Conservation (phyloP, 1,140 invertebrate species). For the Lycorma delicatula region DNA sequence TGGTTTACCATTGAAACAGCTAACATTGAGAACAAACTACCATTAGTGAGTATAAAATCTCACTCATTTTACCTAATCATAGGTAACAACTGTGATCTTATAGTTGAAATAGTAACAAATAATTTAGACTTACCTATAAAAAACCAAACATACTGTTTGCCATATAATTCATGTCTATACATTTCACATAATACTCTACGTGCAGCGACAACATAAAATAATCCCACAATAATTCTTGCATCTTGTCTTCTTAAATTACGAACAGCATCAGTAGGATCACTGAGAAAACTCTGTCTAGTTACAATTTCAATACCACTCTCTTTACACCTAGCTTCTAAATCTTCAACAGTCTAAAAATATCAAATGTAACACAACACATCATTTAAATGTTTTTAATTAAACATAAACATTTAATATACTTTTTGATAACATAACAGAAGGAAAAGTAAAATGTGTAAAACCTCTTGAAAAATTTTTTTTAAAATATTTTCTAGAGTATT, state of each 20-base stretch:
- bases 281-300: slow-evolving; percentile 92
- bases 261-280: slow-evolving; percentile 93
- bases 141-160: slow-evolving; percentile 97
- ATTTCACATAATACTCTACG: slow-evolving; percentile 93
- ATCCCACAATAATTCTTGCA: slow-evolving; percentile 92
- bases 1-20: too few relatives aligned
- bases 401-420: too few relatives aligned
- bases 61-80: too few relatives aligned
- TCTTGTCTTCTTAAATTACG: slow-evolving; percentile 87
- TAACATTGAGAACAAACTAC: too few relatives aligned
- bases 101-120: too few relatives aligned
- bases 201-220: slow-evolving; percentile 97
- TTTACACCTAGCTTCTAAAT: slow-evolving; percentile 90
- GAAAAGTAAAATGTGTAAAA: too few relatives aligned
- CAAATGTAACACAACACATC: background rate
- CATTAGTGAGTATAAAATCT: too few relatives aligned
- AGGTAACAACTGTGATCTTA: too few relatives aligned
- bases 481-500: too few relatives aligned
- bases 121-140: slow-evolving; percentile 91
- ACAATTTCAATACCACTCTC: slow-evolving; percentile 89
- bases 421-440: too few relatives aligned
- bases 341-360: slow-evolving; percentile 81
- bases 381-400: background rate
- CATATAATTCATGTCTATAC: slow-evolving; percentile 90
- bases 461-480: too few relatives aligned